Base-by-base conservation (phyloP, 2,797 vertebrate species). In the Lagodon rhomboides region DNA sequence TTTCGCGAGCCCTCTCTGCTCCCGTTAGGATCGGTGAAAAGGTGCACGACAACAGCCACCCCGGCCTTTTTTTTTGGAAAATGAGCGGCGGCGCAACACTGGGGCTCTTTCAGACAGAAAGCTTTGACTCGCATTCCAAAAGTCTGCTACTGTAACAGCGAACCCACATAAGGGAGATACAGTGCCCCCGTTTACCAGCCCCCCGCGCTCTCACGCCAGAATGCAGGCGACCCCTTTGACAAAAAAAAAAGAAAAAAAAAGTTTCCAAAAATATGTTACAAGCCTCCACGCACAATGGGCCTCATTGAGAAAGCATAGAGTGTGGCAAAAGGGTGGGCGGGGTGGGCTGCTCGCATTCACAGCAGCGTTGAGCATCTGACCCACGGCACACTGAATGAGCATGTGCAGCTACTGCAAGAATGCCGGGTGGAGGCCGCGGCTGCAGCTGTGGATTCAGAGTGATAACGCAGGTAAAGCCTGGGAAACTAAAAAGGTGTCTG, bases 181-280 rank as follows among this genome's bases (percentile, higher is more conserved):
- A 87, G 77, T 73, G 79, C 71, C 76, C 64, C 47, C n/a, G n/a
- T 89, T 89, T 71, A 89, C 68, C 85, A 88, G 73, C 70, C 70
- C 73, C 47, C 73, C 27, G 30, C 53, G 49, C 90, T 89, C 82
- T 85, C 83, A 87, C 5, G 56, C 75, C 79, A 89, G 82, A 86
- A 87, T 74, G 85, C 67, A 89, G 84, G 71, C 80, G 65, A 90
- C 83, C 78, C 78, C 78, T 69, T 79, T 79, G 55, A 82, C 62
- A 62, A 72, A 72, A 80, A 74, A 79, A 59, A 74, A 67, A 49
- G 53, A 60, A 50, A 79, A 84, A 84, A 80, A 68, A 77, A 27
- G 46, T 89, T 91, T 90, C 91, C 90, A 89, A 93, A 93, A 93
- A 93, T 92, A 94, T 80, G 65, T 75, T 77, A 73, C 68, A 88